Percentiles rank a stretch among this genome's conserved stretches.
Conservation (phyloP, 2,797 vertebrate species). For the Phoxinus dragarum region DNA sequence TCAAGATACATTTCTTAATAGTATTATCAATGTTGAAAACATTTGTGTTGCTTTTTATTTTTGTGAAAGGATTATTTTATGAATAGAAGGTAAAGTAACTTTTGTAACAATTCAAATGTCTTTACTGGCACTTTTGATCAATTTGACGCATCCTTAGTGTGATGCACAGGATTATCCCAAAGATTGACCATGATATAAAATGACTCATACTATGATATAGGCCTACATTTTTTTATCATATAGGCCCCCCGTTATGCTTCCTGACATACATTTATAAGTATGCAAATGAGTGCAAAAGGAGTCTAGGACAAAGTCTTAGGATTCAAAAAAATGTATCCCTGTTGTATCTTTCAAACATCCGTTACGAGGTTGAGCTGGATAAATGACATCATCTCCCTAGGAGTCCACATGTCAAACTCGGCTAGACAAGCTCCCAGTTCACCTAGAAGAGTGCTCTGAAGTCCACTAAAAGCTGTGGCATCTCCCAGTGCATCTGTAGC, state of each 20-base stretch:
- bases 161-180: not conserved
- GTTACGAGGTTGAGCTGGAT: conserved; percentile 61
- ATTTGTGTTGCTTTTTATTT: not conserved
- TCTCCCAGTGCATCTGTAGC: conserved; percentile 60
- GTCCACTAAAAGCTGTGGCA: conserved; percentile 36
- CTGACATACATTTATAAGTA: conserved; percentile 69
- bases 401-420: conserved; percentile 59
- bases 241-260: conserved; percentile 54
- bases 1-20: not conserved
- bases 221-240: no score
- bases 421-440: conserved; percentile 56
- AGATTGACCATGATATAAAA: not conserved
- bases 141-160: not conserved
- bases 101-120: not conserved
- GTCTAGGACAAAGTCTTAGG: not conserved
- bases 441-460: not conserved
- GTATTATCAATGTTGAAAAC: not conserved
- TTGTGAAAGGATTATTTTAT: not conserved
- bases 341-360: conserved; percentile 47
- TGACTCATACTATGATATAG: not conserved
- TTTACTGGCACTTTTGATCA: not conserved
- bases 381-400: conserved; percentile 38
- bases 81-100: not conserved
- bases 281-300: conserved; percentile 53
- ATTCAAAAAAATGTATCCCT: conserved; percentile 20